Evolutionary conservation across 2,888 invertebrate species (phyloP), one percentile per base, ranked within the genome.

Genomic region (Troides aeacus): DNA sequence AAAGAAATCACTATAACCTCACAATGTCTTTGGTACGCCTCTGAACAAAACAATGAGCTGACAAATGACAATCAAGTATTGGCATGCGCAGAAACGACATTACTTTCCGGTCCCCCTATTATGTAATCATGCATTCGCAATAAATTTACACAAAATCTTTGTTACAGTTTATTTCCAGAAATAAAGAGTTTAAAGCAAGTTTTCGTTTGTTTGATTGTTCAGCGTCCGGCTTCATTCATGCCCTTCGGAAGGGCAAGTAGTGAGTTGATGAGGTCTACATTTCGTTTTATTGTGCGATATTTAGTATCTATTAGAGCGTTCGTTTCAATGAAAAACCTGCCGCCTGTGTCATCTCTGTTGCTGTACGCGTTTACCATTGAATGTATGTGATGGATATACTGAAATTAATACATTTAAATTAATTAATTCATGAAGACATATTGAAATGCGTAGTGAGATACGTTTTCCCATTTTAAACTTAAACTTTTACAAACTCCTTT

Each of bases 201-300:
- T 68, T 39, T 15, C 39, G 15, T 56, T 21, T 56, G 46, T 46
- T 65, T 65, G 24, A 42, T 0, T 18, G 2, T 67, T 86, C 87
- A 94, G 84, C 95, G 95, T 66, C 96, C 96, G 59, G 95, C 96
- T 69, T 95, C 95, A 77, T 95, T 94, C 94, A 96, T 94, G 72
- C 94, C 95, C 79, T 95, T 95, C 12, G 96, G 96, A 64, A 96
- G 84, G n/a, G 95, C 94, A 57, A 96, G 87, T n/a, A 97, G 90
- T 0, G 96, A 95, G 81, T 95, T 96, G 76, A 95, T 96, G 10
- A 95, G 86, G 79, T 96, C 96, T 0, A 95, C 95, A 78, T 96
- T 96, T 7, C 96, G 90, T 78, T 96, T 96, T 73, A 93, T 92
- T 59, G 89, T 81, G 71, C 81, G 83, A 73, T 82, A 87, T 72